These are phyloP conservation scores for pig (Sus scrofa) DNA, from an alignment of 2,113 vertebrate species.

Conservation along the genomic window T2T-Sscrofa CM000816.6:1007501-1008000, in stretches of 20 bases:
- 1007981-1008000: too few relatives aligned
- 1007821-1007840: not conserved
- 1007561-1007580: too few relatives aligned
- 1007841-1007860: not conserved
- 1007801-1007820: not conserved
- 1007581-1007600: too few relatives aligned
- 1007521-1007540: too few relatives aligned
- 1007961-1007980: too few relatives aligned
- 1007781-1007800: not conserved
- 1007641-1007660: not conserved
- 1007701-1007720: too few relatives aligned
- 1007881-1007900: not conserved
- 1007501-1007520: not conserved
- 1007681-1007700: not conserved
- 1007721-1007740: not conserved
- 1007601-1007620: fast-evolving
- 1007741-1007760: not conserved
- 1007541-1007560: too few relatives aligned
- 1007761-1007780: not conserved
- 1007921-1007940: too few relatives aligned
- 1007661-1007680: not conserved
- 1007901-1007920: not conserved
- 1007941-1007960: too few relatives aligned
- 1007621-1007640: not conserved
- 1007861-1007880: not conserved